These are phyloP conservation scores for Dromiciops gliroides DNA, from an alignment of 2,113 vertebrate species.

Conservation along the genomic window DNA sequence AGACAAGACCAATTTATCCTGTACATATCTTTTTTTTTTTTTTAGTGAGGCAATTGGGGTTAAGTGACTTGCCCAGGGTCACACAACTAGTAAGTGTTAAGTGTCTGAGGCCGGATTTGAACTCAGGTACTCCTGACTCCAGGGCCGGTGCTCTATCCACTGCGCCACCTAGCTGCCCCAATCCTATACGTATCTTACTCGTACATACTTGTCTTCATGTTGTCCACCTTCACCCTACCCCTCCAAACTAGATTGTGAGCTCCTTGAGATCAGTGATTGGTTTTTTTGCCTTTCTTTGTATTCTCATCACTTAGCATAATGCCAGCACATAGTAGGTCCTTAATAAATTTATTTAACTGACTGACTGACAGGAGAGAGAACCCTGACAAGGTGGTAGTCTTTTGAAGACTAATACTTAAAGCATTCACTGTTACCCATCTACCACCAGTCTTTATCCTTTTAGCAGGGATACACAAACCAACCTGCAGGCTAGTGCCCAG, in stretches of 20 bases:
- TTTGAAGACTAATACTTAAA: neutral
- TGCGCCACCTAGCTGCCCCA: too few species aligned
- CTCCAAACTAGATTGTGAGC: neutral
- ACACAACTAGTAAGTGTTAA: too few species aligned
- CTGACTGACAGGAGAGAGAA: neutral
- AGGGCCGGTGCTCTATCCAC: too few species aligned
- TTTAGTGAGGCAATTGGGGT: too few species aligned
- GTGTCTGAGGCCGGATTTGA: too few species aligned
- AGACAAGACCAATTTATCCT: neutral
- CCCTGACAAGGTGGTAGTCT: neutral
- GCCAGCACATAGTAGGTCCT: neutral
- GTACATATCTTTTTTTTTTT: neutral
- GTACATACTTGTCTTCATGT: neutral
- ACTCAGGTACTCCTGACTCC: too few species aligned
- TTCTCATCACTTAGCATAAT: neutral
- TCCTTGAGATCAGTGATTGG: neutral
- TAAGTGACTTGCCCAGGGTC: too few species aligned
- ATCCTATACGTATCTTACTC: too few species aligned
- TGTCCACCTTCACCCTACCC: neutral
- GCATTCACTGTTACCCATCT: neutral
- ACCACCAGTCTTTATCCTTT: neutral
- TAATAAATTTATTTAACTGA: neutral
- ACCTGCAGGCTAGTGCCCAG: neutral
- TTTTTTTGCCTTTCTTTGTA: neutral
- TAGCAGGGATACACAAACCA: neutral